Base-by-base conservation (phyloP, 2,797 vertebrate genomes). In the Aplochiton taeniatus region DNA sequence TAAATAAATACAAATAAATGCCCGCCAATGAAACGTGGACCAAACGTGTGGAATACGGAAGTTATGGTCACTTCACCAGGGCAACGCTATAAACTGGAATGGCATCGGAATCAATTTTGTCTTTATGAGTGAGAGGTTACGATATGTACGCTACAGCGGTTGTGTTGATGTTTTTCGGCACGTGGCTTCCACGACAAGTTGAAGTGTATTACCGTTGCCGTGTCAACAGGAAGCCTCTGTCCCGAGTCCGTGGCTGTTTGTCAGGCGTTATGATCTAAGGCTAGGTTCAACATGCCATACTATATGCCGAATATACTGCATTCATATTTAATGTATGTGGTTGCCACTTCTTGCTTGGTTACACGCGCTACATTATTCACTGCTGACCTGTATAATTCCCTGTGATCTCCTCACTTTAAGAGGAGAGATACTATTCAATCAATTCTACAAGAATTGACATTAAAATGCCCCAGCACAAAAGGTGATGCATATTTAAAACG, bases 311-410 rank as follows among this genome's bases (percentile, higher is more conserved):
- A 72, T 69, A 74, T 73, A 54, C 19, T 65, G 17, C 70, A 72
- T 84, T 60, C 62, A 81, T 77, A 69, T 83, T 79, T 83, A 69
- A 85, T 79, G 69, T 4, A 41, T 46, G 17, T 7, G 7, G 20
- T 55, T 63, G 52, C 73, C 77, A 72, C 71, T 70, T 79, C 66
- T 64, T 47, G 47, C 65, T 65, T 76, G 55, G 66, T 80, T 83
- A 81, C 70, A 83, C 44, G 54, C 61, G 42, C 80, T 84, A 48
- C 69, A 82, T 81, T 75, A 80, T 86, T 88, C 65, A 83, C 48
- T 53, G 31, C 16, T n/a, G 67, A 73, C 65, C 61, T 67, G 69
- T 70, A 60, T 63, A 70, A 73, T 75, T 80, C 69, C 60, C 49
- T 73, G 19, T 68, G 64, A 70, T 70, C 49, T 11, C 54, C 45